phyloP scores from a whole-genome alignment of 2,113 vertebrate genomes.

The Ibidorhyncha struthersii region DNA sequence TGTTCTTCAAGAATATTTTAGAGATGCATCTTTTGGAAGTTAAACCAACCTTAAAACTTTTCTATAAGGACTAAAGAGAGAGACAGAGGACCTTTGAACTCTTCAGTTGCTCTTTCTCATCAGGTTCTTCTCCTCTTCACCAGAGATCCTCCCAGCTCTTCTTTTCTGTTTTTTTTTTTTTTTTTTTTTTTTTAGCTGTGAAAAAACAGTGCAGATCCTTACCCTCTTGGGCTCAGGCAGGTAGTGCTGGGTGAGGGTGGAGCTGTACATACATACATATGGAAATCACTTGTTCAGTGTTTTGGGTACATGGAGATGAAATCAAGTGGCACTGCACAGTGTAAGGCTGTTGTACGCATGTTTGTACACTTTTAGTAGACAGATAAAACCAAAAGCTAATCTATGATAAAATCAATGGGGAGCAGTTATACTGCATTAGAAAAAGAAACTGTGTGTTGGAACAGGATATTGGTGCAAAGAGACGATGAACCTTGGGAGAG shows the following conservation, averaged over 20 bases:
- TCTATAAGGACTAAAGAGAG: not conserved
- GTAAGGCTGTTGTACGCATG: not conserved
- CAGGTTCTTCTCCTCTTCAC: not conserved
- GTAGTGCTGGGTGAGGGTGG: not conserved
- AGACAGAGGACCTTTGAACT: not conserved
- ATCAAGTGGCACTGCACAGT: not conserved
- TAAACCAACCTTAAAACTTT: not conserved
- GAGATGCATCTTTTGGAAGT: not conserved
- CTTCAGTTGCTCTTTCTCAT: not conserved
- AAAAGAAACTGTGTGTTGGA: not conserved
- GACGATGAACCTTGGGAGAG: not conserved
- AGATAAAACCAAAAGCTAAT: not conserved
- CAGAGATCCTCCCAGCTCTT: not conserved
- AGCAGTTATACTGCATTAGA: not conserved
- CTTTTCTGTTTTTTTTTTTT: not conserved
- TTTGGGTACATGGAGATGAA: not conserved
- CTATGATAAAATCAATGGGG: not conserved
- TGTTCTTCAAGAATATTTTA: not conserved
- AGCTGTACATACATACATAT: fast-evolving
- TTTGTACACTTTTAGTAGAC: not conserved
- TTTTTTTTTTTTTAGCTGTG: not conserved
- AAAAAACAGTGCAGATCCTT: not conserved
- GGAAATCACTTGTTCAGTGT: not conserved
- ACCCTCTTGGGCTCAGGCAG: not conserved
- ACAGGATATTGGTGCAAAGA: not conserved